Evolutionary conservation across 2,113 vertebrate genomes (phyloP).

Genomic region (Galeopterus variegatus): DNA sequence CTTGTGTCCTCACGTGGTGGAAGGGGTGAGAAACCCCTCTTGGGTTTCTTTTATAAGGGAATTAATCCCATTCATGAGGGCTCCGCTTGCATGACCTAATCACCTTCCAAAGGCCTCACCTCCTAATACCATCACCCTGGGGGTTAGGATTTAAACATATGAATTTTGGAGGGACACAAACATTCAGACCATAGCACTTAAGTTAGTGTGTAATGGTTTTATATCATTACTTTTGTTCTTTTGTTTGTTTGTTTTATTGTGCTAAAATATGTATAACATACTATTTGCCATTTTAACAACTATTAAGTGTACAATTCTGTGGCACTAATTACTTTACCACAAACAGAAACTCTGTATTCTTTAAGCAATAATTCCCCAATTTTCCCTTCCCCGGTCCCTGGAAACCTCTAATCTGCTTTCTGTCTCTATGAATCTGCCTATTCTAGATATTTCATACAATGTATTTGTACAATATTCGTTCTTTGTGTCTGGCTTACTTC

Average conservation of each 20-base stretch:
- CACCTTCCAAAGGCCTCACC: neutral
- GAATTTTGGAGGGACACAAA: neutral
- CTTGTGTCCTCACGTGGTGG: too few species aligned
- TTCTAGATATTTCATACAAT: too few species aligned
- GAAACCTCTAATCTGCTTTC: too few species aligned
- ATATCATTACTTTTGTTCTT: neutral
- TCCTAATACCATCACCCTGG: neutral
- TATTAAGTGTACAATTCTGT: neutral
- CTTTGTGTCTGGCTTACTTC: neutral
- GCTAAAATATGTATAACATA: neutral
- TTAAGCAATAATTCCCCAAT: too few species aligned
- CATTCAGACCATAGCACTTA: neutral
- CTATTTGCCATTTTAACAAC: neutral
- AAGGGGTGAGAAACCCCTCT: too few species aligned
- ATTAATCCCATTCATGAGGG: too few species aligned
- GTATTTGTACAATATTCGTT: too few species aligned
- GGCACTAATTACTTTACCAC: neutral
- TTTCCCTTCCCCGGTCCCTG: too few species aligned
- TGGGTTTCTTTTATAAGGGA: too few species aligned
- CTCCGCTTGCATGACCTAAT: too few species aligned
- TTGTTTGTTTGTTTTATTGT: neutral
- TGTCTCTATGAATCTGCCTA: too few species aligned
- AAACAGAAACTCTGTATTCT: neutral
- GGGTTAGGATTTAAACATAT: neutral
- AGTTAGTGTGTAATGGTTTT: neutral